Base-by-base conservation (phyloP, 2,797 vertebrate species). In the Parambassis ranga region DNA sequence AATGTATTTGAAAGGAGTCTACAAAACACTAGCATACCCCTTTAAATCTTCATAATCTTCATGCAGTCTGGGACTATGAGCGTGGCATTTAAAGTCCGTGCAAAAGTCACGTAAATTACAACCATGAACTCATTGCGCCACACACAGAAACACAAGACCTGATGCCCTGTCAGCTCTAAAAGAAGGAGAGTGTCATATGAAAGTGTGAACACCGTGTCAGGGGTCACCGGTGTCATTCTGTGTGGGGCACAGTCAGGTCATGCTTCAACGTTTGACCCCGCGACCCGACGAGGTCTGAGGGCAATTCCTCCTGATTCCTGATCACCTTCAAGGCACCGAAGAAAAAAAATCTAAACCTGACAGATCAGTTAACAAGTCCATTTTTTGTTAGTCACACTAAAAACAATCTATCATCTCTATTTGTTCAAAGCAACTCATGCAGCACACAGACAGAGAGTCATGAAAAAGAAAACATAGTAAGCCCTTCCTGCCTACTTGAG, bases 181-280 rank as follows among this genome's bases (percentile, higher is more conserved):
- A 75, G 37, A 53, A 60, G 57, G 55, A 27, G 15, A 65, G 39
- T 36, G 62, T 56, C 22, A 16, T 28, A 11, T 3, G 28, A 60
- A 81, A 64, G 62, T 66, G 66, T 81, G 58, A 76, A 51, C 51
- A 46, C 38, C 33, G 70, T 58, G 46, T 71, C 31, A 58, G 38
- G 42, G 44, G 71, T 49, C 9, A 4, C 22, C 10, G 60, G 19
- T 43, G 39, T 78, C 53, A 64, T 56, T 52, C 60, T 87, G 73
- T 81, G 79, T 75, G 67, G 42, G 68, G 67, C 48, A 51, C 48
- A 65, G 72, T 68, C n/a, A 70, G 81, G 72, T 86, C 85, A 83
- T 27, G 6, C 65, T 56, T 22, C 16, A 61, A 67, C 58, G 61
- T 77, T 55, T 81, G 81, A 88, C 74, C 87, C 43, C 69, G 71